Evolutionary conservation across 2,113 vertebrate genomes (phyloP).

Genomic region (Calidris pygmaea): DNA sequence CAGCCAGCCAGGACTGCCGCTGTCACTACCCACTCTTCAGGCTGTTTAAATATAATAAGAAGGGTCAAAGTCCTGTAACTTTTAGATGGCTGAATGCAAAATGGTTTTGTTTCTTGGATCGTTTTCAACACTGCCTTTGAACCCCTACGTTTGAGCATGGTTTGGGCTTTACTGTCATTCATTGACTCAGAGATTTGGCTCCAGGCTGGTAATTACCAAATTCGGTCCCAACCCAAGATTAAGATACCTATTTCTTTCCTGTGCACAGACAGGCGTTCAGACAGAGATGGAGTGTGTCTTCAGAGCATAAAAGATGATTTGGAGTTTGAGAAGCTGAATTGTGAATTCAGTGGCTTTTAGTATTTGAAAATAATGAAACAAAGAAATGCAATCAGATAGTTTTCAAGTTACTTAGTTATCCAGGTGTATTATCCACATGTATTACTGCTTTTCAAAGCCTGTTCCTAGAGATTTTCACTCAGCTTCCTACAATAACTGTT

Average conservation of each 20-base stretch:
- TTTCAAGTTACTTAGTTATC: background rate
- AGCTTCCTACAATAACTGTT: background rate
- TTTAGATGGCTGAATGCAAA: slow-evolving; percentile 18
- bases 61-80: slow-evolving; percentile 58
- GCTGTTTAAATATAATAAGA: background rate
- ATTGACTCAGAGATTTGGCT: slow-evolving; percentile 16
- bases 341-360: background rate
- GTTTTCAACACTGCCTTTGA: slow-evolving; percentile 32
- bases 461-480: background rate
- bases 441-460: background rate
- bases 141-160: slow-evolving; percentile 1
- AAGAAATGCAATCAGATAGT: background rate
- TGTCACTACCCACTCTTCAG: background rate
- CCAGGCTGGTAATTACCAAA: background rate
- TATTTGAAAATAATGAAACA: background rate
- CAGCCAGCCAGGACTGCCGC: background rate
- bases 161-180: background rate
- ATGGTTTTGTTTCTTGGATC: slow-evolving; percentile 51
- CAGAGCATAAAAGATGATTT: background rate
- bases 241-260: background rate
- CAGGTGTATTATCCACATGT: background rate
- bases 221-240: background rate
- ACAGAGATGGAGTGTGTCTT: background rate
- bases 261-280: background rate
- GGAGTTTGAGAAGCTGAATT: background rate